Base-by-base conservation (phyloP, 2,113 vertebrate species). In the Gymnarchus niloticus region DNA sequence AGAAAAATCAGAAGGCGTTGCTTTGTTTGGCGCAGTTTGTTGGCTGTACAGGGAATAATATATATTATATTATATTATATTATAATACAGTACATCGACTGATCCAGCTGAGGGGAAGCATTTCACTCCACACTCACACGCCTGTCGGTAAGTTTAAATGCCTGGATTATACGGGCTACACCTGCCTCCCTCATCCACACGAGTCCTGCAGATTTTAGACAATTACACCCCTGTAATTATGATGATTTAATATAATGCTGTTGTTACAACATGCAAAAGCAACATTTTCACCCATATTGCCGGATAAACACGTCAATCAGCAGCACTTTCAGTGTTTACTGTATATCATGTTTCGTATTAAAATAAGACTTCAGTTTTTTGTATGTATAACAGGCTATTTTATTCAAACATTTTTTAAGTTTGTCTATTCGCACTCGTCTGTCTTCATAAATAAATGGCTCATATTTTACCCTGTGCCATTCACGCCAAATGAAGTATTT, bases 21-120 rank as follows among this genome's bases (percentile, higher is more conserved):
- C 92, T 92, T 90, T 90, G 87, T 90, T 91, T 92, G 93, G 91
- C 91, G 89, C 84, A 46, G 8, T 73, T 49, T 8, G 69, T 86
- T 88, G 88, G 89, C 28, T 87, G 85, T 86, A 6, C 84, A 83
- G 2, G 82, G 83, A 77, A 86, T 83, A 85, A 73, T 73, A n/a
- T n/a, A n/a, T n/a, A n/a, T n/a, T n/a, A n/a, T n/a, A n/a, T n/a
- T n/a, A n/a, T n/a, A n/a, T n/a, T n/a, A n/a, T 41, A 19, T 17
- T 37, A 73, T 37, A 41, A 73, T 33, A 73, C 65, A 73, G 49
- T n/a, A 83, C 81, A 44, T n/a, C 41, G 65, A 73, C 33, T 73
- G 65, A 73, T 73, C 65, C 65, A 73, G n/a, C 65, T 73, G 28
- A 73, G 65, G 33, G 28, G 33, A 33, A 37, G 33, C 28, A 73